These are phyloP conservation scores for Ichneumoninae sp. DNA, from an alignment of 2,888 invertebrate genomes.

Conservation along the genomic window DNA sequence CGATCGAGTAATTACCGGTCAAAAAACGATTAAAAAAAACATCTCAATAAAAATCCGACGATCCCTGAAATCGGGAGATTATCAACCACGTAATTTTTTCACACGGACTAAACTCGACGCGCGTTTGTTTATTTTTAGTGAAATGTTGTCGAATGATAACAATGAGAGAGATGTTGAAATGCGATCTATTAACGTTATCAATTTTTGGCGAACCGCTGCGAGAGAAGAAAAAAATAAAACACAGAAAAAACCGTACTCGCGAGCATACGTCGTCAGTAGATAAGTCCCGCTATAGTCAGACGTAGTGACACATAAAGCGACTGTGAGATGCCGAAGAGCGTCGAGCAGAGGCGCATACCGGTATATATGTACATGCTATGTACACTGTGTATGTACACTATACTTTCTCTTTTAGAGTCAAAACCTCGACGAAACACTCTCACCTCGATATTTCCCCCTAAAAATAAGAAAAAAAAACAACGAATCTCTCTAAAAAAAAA, in stretches of 20 bases:
- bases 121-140: neutral
- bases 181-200: neutral
- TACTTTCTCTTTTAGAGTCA: slow-evolving; percentile 36
- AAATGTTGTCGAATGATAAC: neutral
- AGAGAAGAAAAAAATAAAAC: neutral
- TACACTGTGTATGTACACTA: neutral
- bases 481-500: neutral
- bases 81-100: neutral
- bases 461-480: neutral
- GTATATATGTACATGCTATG: slow-evolving; percentile 5
- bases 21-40: neutral
- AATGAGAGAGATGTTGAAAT: neutral
- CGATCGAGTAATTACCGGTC: neutral
- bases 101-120: neutral
- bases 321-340: slow-evolving; percentile 42
- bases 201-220: neutral
- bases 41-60: neutral
- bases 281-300: slow-evolving; percentile 45
- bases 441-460: neutral
- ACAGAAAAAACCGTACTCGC: neutral
- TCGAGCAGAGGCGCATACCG: slow-evolving; percentile 32
- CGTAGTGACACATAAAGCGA: slow-evolving; percentile 22
- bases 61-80: neutral
- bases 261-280: slow-evolving; percentile 44
- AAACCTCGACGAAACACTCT: slow-evolving; percentile 26